Evolutionary conservation across 2,797 vertebrate species (phyloP).

Genomic region (Odontamblyopus lacepedii): DNA sequence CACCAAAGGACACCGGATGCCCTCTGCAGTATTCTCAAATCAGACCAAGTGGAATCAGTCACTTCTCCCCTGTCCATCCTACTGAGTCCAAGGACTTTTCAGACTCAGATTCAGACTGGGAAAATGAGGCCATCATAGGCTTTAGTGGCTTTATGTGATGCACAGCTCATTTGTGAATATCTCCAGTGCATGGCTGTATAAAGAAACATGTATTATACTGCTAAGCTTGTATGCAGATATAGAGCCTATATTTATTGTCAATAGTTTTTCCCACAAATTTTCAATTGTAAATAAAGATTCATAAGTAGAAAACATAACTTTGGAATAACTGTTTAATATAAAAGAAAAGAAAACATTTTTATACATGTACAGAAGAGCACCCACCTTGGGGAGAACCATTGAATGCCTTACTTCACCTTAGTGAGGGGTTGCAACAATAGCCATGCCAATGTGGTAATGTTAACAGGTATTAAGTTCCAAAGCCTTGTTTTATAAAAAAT

Average conservation of each 20-base stretch:
- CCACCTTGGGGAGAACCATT: slow-evolving; percentile 35
- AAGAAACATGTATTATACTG: slow-evolving; percentile 16
- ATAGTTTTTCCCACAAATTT: not conserved
- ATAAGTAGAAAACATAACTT: slow-evolving; percentile 23
- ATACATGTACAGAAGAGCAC: slow-evolving; percentile 75
- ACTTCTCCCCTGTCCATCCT: slow-evolving; percentile 75
- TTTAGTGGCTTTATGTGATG: slow-evolving; percentile 72
- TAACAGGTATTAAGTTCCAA: slow-evolving; percentile 60
- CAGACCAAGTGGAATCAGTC: slow-evolving; percentile 46
- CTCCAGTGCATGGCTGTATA: not conserved
- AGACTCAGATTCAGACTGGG: slow-evolving; percentile 82
- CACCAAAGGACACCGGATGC: slow-evolving; percentile 53
- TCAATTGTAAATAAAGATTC: slow-evolving; percentile 42
- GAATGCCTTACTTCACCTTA: slow-evolving; percentile 47
- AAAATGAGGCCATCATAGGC: slow-evolving; percentile 72
- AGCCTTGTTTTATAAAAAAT: slow-evolving; percentile 79
- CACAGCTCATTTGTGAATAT: not conserved
- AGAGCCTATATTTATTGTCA: slow-evolving; percentile 65
- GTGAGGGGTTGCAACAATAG: slow-evolving; percentile 53
- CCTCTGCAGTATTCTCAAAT: slow-evolving; percentile 50
- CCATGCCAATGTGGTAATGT: slow-evolving; percentile 60
- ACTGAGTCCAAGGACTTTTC: slow-evolving; percentile 67
- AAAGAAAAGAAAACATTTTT: slow-evolving; percentile 74
- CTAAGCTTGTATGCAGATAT: slow-evolving; percentile 15
- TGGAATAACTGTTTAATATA: slow-evolving; percentile 77